These are phyloP conservation scores for Paracyclopina nana DNA, from an alignment of 1,140 invertebrate species.

Conservation along the genomic window DNA sequence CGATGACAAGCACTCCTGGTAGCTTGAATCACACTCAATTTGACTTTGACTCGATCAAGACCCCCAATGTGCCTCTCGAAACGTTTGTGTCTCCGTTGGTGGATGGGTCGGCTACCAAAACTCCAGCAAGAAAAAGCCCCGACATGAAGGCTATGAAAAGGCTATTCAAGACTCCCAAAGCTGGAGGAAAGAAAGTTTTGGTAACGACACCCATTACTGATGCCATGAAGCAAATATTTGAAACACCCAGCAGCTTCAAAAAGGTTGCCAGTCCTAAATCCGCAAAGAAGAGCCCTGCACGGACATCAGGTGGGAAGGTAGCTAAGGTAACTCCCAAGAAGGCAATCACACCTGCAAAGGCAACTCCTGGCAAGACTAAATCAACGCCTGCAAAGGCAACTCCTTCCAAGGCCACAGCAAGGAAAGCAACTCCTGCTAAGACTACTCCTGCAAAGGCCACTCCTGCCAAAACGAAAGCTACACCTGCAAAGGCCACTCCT, in stretches of 20 bases:
- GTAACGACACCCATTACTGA: not conserved
- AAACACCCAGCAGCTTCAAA: not conserved
- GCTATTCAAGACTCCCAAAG: conserved; percentile 3
- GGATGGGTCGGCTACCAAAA: not conserved
- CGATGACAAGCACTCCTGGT: too few relatives aligned
- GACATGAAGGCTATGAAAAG: conserved; percentile 4
- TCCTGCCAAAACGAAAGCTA: not conserved
- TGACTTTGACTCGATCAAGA: conserved; percentile 8
- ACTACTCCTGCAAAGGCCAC: not conserved
- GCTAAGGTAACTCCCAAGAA: too few relatives aligned
- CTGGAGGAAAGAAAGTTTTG: not conserved
- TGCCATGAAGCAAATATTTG: not conserved
- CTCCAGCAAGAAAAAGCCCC: not conserved
- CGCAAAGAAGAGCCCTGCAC: not conserved
- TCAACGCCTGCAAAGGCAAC: not conserved
- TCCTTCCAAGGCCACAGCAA: not conserved
- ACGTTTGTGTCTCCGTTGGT: conserved; percentile 9
- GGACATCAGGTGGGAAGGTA: too few relatives aligned
- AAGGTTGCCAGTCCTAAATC: not conserved
- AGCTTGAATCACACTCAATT: too few relatives aligned
- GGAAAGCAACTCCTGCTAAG: not conserved
- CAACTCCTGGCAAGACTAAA: not conserved
- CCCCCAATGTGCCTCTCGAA: conserved; percentile 12
- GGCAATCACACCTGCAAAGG: too few relatives aligned
- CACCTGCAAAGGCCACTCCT: not conserved